Evolutionary conservation across 2,888 invertebrate genomes (phyloP).

Genomic region (Rhingia rostrata): DNA sequence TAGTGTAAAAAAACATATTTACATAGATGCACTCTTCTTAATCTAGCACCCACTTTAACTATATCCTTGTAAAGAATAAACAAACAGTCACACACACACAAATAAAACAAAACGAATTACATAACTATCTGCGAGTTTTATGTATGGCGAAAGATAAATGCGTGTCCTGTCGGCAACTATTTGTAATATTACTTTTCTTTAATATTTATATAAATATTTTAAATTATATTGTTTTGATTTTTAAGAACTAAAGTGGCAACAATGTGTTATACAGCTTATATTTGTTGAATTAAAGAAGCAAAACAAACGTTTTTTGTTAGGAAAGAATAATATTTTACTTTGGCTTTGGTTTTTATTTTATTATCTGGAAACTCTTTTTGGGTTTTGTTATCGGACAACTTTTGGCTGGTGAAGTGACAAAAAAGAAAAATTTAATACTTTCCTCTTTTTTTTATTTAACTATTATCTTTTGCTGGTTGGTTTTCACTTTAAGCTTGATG

Average conservation of each 20-base stretch:
- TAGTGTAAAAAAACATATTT: conserved; percentile 55
- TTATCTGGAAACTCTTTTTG: conserved; percentile 29
- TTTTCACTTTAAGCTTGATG: conserved; percentile 48
- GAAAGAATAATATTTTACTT: conserved; percentile 6
- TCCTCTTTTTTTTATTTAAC: neutral
- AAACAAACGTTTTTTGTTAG: conserved; percentile 13
- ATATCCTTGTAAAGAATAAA: conserved; percentile 36
- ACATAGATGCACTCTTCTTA: conserved; percentile 48
- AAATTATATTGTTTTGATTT: conserved; percentile 29
- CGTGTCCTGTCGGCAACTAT: conserved; percentile 71
- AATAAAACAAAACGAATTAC: neutral
- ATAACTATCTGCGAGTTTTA: conserved; percentile 39
- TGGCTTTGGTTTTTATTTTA: conserved; percentile 22
- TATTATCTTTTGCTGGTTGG: conserved; percentile 44
- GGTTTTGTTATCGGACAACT: conserved; percentile 21
- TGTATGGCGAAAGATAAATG: conserved; percentile 34
- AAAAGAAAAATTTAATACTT: too few relatives aligned
- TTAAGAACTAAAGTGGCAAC: conserved; percentile 19
- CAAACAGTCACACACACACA: conserved; percentile 17
- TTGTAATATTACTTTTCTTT: conserved; percentile 58
- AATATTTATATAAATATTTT: conserved; percentile 21
- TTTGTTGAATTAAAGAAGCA: conserved; percentile 20
- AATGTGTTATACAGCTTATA: conserved; percentile 16
- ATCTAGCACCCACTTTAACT: conserved; percentile 44
- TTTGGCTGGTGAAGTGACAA: neutral